Evolutionary conservation across 2,113 vertebrate species (phyloP).

Genomic region (Ptilonorhynchus violaceus): DNA sequence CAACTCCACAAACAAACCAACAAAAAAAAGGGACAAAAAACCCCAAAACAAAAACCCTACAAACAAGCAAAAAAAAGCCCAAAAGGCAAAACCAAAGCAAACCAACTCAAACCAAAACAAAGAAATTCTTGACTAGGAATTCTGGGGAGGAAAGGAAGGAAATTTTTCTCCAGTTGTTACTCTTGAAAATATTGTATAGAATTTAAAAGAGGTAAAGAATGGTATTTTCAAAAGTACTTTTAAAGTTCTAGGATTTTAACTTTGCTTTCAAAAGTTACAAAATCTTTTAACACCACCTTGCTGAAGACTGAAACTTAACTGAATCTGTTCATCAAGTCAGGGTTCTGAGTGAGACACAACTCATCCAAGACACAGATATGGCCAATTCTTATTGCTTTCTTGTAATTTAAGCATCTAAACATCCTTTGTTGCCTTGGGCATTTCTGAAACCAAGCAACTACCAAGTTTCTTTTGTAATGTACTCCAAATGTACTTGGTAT

Average conservation of each 20-base stretch:
- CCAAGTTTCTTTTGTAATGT: not conserved
- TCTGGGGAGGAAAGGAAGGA: not conserved
- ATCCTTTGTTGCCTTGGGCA: not conserved
- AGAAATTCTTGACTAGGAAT: not conserved
- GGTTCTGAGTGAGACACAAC: not conserved
- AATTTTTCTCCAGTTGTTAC: not conserved
- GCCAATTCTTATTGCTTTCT: not conserved
- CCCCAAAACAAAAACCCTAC: too few relatives aligned
- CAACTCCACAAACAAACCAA: accelerated
- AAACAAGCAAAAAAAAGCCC: not conserved
- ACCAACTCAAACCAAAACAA: not conserved
- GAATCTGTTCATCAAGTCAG: not conserved
- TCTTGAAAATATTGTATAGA: not conserved
- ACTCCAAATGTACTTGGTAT: not conserved
- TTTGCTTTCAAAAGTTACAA: not conserved
- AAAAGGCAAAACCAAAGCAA: not conserved
- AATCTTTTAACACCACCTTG: not conserved
- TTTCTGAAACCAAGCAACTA: not conserved
- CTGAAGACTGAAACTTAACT: not conserved
- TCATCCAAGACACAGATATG: not conserved
- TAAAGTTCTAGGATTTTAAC: not conserved
- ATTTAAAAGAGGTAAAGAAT: not conserved
- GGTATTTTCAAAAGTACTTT: not conserved
- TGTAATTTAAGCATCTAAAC: not conserved
- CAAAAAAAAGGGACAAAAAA: not conserved